Evolutionary conservation across 2,113 vertebrate species (phyloP).

Genomic region (Sceloporus undulatus): DNA sequence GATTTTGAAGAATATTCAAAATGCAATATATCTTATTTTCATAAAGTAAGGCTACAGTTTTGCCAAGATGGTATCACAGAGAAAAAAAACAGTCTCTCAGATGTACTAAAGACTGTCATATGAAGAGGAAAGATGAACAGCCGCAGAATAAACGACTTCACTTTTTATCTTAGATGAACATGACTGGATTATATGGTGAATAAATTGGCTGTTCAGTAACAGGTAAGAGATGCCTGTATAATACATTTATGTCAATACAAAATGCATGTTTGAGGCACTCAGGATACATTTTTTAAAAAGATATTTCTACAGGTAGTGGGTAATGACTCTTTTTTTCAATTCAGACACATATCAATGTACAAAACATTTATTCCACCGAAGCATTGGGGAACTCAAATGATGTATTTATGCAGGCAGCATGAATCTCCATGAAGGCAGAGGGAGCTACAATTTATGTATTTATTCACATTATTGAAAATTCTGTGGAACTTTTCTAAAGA

Average conservation of each 20-base stretch:
- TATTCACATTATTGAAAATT: slow-evolving; percentile 9
- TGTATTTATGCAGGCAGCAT: slow-evolving; percentile 15
- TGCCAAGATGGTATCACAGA: slow-evolving; percentile 18
- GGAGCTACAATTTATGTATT: slow-evolving; percentile 34
- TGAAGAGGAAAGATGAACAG: slow-evolving; percentile 16
- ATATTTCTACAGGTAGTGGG: slow-evolving; percentile 7
- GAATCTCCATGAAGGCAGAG: not conserved
- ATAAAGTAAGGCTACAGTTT: slow-evolving; percentile 39
- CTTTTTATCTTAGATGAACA: slow-evolving; percentile 26
- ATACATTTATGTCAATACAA: slow-evolving; percentile 27
- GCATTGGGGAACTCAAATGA: slow-evolving; percentile 40
- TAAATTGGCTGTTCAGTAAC: slow-evolving; percentile 31
- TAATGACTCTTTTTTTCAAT: slow-evolving; percentile 22
- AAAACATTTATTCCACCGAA: slow-evolving; percentile 21
- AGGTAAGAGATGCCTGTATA: slow-evolving; percentile 28
- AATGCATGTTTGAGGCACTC: slow-evolving; percentile 17
- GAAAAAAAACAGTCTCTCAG: not conserved
- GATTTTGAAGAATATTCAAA: slow-evolving; percentile 48
- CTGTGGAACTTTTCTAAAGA: slow-evolving; percentile 1
- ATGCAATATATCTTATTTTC: slow-evolving; percentile 48
- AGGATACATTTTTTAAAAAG: not conserved
- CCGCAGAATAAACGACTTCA: not conserved
- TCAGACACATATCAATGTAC: slow-evolving; percentile 25
- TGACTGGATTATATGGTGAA: slow-evolving; percentile 19
- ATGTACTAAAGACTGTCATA: not conserved